phyloP scores from a whole-genome alignment of 2,797 vertebrate genomes.

The Sebastes iracundus region DNA sequence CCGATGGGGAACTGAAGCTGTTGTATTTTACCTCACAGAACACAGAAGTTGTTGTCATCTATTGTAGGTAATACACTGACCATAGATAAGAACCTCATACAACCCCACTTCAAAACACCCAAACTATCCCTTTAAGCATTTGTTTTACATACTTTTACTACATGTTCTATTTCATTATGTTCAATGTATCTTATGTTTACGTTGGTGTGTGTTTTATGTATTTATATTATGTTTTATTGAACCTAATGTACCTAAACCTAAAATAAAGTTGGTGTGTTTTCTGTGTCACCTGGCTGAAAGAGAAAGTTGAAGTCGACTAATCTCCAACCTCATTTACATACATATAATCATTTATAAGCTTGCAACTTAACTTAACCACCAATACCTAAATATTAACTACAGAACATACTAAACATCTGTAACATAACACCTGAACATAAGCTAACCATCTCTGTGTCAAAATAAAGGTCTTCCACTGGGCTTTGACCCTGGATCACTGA shows the following conservation, averaged over 20 bases:
- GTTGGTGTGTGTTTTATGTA: not conserved
- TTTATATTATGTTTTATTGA: not conserved
- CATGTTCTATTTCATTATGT: not conserved
- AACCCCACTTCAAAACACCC: no score
- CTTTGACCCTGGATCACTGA: constrained; percentile 5
- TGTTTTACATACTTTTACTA: not conserved
- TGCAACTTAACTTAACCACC: not conserved
- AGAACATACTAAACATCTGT: not conserved
- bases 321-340: not conserved
- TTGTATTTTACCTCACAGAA: no score
- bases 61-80: no score
- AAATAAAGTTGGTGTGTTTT: not conserved
- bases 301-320: not conserved
- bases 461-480: not conserved
- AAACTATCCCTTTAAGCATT: not conserved
- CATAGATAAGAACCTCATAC: no score
- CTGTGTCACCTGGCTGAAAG: not conserved
- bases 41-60: no score
- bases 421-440: not conserved
- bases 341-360: not conserved
- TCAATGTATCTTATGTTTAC: not conserved
- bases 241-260: no score
- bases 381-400: constrained; percentile 19
- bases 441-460: not conserved
- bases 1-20: no score